These are phyloP conservation scores for Anarsia innoxiella DNA, from an alignment of 2,888 invertebrate genomes.

Conservation along the genomic window DNA sequence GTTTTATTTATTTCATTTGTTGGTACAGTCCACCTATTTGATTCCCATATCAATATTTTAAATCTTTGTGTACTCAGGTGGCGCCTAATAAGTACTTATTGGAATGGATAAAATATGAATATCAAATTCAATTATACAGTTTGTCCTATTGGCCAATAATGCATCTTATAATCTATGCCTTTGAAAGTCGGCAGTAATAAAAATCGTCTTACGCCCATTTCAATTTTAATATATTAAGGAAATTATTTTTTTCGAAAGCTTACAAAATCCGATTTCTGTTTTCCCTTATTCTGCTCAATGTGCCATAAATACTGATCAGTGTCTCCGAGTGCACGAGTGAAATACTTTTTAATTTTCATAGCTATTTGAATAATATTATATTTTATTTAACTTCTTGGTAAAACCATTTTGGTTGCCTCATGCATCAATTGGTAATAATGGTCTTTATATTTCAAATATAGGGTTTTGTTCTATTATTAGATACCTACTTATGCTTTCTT, in stretches of 20 bases:
- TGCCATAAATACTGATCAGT: slow-evolving; percentile 57
- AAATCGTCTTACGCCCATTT: slow-evolving; percentile 56
- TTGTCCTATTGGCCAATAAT: slow-evolving; percentile 25
- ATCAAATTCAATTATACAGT: slow-evolving; percentile 9
- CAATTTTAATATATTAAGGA: slow-evolving; percentile 52
- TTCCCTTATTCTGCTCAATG: slow-evolving; percentile 44
- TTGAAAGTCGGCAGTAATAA: slow-evolving; percentile 42
- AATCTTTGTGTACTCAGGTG: no score
- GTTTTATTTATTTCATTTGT: no score
- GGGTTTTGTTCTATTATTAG: no score
- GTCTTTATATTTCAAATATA: no score
- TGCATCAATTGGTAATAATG: no score
- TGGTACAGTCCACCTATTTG: no score
- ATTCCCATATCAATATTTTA: no score
- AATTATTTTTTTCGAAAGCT: slow-evolving; percentile 41
- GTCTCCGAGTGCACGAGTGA: slow-evolving; percentile 30
- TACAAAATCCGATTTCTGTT: slow-evolving; percentile 44
- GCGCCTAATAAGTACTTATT: no score
- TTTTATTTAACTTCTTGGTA: neutral
- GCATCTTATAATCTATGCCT: slow-evolving; percentile 47
- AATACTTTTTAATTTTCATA: slow-evolving; percentile 38
- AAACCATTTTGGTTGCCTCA: no score
- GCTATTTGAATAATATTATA: slow-evolving; percentile 15
- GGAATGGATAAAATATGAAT: no score
- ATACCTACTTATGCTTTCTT: no score